Percentiles rank a stretch among this genome's conserved stretches.
Evolutionary conservation across 2,888 invertebrate species (phyloP).

Genomic region (Microdon myrmicae): DNA sequence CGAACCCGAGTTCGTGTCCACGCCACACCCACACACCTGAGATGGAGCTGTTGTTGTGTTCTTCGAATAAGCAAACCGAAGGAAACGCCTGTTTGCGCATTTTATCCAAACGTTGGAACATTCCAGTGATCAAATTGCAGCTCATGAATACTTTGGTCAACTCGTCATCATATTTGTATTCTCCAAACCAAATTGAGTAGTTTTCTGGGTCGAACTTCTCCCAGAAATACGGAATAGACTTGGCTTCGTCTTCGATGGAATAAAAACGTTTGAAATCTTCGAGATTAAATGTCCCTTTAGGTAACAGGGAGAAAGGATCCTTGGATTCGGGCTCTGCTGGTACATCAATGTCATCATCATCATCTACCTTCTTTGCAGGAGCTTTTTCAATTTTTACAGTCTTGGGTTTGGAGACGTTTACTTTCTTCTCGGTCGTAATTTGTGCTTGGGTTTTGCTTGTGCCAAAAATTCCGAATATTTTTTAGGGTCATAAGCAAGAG

Average conservation of each 20-base stretch:
- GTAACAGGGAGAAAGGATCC: conserved; percentile 91
- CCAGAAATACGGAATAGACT: conserved; percentile 98
- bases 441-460: conserved; percentile 63
- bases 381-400: no score
- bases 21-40: conserved; percentile 99
- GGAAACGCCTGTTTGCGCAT: conserved; percentile 97
- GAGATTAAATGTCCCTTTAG: conserved; percentile 92
- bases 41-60: conserved; percentile 90
- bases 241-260: conserved; percentile 93
- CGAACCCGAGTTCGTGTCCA: conserved; percentile 92
- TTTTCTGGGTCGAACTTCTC: conserved; percentile 95
- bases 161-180: conserved; percentile 96
- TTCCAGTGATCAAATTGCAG: conserved; percentile 96
- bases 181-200: conserved; percentile 96
- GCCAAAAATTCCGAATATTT: conserved; percentile 74
- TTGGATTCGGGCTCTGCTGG: conserved; percentile 84
- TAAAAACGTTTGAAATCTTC: conserved; percentile 98
- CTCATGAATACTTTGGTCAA: conserved; percentile 95
- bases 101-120: conserved; percentile 98
- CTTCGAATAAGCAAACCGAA: conserved; percentile 92
- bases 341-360: conserved; percentile 70
- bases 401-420: conserved; percentile 61
- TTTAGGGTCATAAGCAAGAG: conserved; percentile 82
- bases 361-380: conserved; percentile 66
- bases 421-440: conserved; percentile 62